These are phyloP conservation scores for Meleagris gallopavo DNA, from an alignment of 2,113 vertebrate species.

Conservation along the genomic window DNA sequence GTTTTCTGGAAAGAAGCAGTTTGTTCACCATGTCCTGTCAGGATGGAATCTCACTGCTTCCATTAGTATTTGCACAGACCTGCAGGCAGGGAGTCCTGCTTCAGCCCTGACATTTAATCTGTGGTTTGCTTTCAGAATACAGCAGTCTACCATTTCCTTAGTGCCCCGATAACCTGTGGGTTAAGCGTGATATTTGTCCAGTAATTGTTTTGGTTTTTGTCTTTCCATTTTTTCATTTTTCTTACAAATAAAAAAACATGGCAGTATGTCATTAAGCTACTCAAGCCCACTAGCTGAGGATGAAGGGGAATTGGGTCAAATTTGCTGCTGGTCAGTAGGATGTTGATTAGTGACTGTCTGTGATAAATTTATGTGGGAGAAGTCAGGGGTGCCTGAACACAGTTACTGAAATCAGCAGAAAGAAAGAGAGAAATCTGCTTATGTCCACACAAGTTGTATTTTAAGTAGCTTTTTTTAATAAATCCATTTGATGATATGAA, in stretches of 20 bases:
- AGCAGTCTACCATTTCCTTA: neutral
- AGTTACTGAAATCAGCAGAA: neutral
- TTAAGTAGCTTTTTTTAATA: neutral
- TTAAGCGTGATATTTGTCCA: neutral
- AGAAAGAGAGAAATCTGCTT: neutral
- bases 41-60: neutral
- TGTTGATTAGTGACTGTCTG: neutral
- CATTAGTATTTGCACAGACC: neutral
- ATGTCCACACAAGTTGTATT: neutral
- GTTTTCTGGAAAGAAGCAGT: neutral
- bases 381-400: neutral
- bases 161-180: neutral
- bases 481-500: neutral
- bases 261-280: neutral
- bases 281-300: neutral
- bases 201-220: neutral
- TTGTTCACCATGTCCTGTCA: neutral
- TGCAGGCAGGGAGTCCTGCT: neutral
- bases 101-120: neutral
- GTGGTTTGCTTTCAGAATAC: neutral
- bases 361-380: neutral
- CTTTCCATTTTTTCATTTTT: neutral
- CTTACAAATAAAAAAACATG: neutral
- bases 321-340: neutral
- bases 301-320: neutral